Evolutionary conservation across 2,113 vertebrate genomes (phyloP).

Genomic region (Noturus placidus): DNA sequence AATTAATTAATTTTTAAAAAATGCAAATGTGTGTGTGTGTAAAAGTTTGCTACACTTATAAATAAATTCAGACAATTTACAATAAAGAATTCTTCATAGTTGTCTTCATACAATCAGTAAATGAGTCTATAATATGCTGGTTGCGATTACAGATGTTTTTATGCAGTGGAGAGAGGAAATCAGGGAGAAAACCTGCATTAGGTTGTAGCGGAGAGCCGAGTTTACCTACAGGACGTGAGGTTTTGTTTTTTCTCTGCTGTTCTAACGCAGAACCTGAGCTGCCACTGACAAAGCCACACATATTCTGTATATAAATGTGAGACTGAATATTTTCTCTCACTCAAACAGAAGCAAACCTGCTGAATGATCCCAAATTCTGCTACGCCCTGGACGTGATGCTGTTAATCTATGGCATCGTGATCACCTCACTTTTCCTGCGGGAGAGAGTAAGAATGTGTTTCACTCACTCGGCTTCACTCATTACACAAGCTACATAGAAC

Average conservation of each 20-base stretch:
- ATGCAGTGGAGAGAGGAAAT: background rate
- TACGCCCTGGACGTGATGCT: conserved; percentile 87
- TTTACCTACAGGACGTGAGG: background rate
- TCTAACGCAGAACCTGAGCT: background rate
- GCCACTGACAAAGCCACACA: background rate
- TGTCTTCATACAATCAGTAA: background rate
- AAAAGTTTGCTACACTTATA: background rate
- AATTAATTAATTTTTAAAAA: no score
- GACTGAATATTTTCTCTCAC: background rate
- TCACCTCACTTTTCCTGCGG: conserved; percentile 84
- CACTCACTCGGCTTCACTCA: background rate
- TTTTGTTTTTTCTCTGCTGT: background rate
- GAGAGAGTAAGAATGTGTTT: conserved; percentile 75
- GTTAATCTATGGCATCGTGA: conserved; percentile 79
- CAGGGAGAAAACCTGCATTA: background rate
- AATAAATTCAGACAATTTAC: background rate
- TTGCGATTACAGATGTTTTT: background rate
- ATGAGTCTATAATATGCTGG: background rate
- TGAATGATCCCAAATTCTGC: conserved; percentile 81
- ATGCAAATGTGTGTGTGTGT: no score
- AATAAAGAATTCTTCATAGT: background rate
- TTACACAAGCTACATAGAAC: background rate
- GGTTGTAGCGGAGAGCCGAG: background rate
- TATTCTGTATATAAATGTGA: background rate
- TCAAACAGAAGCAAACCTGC: conserved; percentile 36